Evolutionary conservation across 2,797 vertebrate species (phyloP).

Genomic region (Meriones psammophilus): DNA sequence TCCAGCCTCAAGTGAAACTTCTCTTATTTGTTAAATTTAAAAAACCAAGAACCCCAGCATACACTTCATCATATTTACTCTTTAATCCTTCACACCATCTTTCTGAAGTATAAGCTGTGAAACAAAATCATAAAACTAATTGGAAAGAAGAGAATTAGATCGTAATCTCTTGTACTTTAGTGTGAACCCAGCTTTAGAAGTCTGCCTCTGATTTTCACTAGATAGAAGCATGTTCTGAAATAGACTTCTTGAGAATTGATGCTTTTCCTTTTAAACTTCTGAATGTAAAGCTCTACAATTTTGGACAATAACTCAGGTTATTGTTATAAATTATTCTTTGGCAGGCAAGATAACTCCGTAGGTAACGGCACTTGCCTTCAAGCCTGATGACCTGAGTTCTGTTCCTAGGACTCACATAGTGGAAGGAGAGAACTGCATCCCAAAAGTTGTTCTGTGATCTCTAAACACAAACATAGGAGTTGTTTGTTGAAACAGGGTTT

Average conservation of each 20-base stretch:
- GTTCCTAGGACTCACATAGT: not conserved
- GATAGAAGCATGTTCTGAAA: slow-evolving; percentile 55
- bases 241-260: slow-evolving; percentile 34
- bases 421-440: not conserved
- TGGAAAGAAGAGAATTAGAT: slow-evolving; percentile 66
- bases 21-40: slow-evolving; percentile 53
- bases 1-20: not conserved
- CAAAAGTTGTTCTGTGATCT: not conserved
- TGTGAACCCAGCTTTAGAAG: slow-evolving; percentile 22
- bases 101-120: slow-evolving; percentile 42
- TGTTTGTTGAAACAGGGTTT: not conserved
- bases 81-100: slow-evolving; percentile 25
- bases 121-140: slow-evolving; percentile 26
- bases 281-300: slow-evolving; percentile 38
- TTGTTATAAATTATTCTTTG: slow-evolving; percentile 39
- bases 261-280: not conserved
- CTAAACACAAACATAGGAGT: not conserved
- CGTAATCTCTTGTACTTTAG: slow-evolving; percentile 31
- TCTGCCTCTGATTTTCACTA: slow-evolving; percentile 3
- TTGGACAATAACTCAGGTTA: slow-evolving; percentile 37
- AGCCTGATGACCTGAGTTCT: not conserved
- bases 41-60: slow-evolving; percentile 37
- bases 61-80: not conserved
- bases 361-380: not conserved
- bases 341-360: not conserved